Conservation (phyloP, 1,140 invertebrate genomes). For the Drosophila tropicalis region DNA sequence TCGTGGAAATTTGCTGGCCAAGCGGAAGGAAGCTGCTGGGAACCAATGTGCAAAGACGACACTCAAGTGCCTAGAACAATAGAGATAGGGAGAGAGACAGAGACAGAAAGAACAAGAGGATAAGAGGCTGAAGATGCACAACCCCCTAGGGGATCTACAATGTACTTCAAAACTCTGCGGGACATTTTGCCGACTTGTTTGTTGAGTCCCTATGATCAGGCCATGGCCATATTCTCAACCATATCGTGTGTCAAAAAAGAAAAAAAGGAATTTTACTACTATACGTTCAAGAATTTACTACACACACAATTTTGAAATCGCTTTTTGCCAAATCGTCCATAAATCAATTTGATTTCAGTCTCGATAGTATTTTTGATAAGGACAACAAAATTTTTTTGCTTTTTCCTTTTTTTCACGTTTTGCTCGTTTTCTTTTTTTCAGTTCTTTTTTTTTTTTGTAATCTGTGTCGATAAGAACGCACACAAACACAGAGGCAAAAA, state of each 20-base stretch:
- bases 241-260: background rate
- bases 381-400: constrained; percentile 30
- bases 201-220: constrained; percentile 2
- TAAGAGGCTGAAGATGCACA: background rate
- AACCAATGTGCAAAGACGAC: constrained; percentile 10
- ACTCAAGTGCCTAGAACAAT: constrained; percentile 52
- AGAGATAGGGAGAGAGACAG: background rate
- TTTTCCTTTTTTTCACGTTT: constrained; percentile 34
- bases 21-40: constrained; percentile 61
- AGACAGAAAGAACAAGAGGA: background rate
- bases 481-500: constrained; percentile 12
- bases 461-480: constrained; percentile 48
- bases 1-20: constrained; percentile 58
- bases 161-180: constrained; percentile 44
- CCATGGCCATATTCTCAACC: background rate
- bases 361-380: constrained; percentile 62
- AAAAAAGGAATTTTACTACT: background rate
- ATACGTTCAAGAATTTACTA: constrained; percentile 8
- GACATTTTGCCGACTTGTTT: constrained; percentile 9
- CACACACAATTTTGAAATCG: constrained; percentile 29
- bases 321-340: constrained; percentile 74
- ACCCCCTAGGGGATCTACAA: constrained; percentile 13
- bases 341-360: constrained; percentile 75
- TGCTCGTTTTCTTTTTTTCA: constrained; percentile 28
- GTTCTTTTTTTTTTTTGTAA: constrained; percentile 12